These are phyloP conservation scores for Fulica atra DNA, from an alignment of 2,113 vertebrate genomes.

Conservation along the genomic window DNA sequence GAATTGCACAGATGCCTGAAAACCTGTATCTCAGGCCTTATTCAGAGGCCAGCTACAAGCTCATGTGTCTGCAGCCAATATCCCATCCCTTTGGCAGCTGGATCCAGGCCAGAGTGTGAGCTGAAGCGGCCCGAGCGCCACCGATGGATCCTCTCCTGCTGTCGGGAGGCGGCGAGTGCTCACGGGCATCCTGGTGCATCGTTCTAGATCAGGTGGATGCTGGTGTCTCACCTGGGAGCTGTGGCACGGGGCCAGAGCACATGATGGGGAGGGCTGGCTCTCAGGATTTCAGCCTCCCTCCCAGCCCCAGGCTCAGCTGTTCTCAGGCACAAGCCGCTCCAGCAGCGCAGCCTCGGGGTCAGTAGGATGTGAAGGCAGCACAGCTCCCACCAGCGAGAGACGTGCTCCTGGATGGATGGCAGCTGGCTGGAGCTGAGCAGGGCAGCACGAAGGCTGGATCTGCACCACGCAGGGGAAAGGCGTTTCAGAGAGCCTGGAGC, in stretches of 20 bases:
- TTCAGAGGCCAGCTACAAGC: background rate
- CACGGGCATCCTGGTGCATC: rapidly evolving
- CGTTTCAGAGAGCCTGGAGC: background rate
- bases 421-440: background rate
- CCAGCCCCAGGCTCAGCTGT: background rate
- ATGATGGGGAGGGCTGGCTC: background rate
- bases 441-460: background rate
- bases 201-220: rapidly evolving
- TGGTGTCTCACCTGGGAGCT: background rate
- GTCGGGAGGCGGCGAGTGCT: background rate
- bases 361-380: rapidly evolving
- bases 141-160: rapidly evolving
- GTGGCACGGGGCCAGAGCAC: background rate
- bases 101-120: background rate
- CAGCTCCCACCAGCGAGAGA: background rate
- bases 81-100: background rate
- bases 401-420: background rate
- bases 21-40: background rate
- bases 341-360: rapidly evolving
- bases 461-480: background rate
- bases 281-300: background rate
- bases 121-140: background rate
- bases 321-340: rapidly evolving
- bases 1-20: background rate
- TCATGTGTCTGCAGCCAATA: background rate